Evolutionary conservation across 2,113 vertebrate species (phyloP), one percentile per base, ranked within the genome.

Genomic region (Atractosteus spatula): DNA sequence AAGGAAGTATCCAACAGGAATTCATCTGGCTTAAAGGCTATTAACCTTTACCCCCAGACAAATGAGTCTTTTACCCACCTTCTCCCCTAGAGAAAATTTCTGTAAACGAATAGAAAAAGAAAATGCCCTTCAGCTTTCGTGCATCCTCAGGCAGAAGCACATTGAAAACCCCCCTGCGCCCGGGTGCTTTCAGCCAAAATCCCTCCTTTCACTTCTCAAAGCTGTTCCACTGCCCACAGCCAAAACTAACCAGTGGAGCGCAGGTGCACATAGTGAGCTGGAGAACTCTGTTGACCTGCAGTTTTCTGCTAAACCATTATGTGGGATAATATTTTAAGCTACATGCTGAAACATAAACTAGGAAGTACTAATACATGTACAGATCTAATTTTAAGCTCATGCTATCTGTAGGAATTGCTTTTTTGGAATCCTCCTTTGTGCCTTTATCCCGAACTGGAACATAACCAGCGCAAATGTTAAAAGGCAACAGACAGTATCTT

Each of bases 31-130:
- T 71, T 75, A 55, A 75, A 51, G 55, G 55, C 68, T 66, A 71
- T 75, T 75, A 71, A 71, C 55, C 55, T 75, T 70, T 71, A 55
- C 43, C 63, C 61, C 16, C 2, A 51, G 65, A 66, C 51, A 66
- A 71, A 71, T 45, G 41, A 66, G 47, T 41, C 67, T 64, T 42
- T 65, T 43, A 14, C 16, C 41, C 47, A 16, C 71, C 71, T 42
- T 54, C 55, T 70, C 14, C 54, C 41, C 55, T 7, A 13, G 29
- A 55, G 13, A 12, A n/a, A n/a, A 70, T 59, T 57, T 72, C 62
- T 41, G 11, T 16, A 14, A 54, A 55, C 3, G 43, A 63, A 66
- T 4, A 59, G 41, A 29, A 55, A 70, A 17, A 62, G 16, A 3
- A 47, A 61, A 17, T 41, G 11, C 13, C 10, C 47, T 43, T 47